A percentile compares a stretch with the other conserved stretches of the same genome.
These are phyloP conservation scores for Pseudochaenichthys georgianus DNA, from an alignment of 2,797 vertebrate genomes.

Conservation along the genomic window DNA sequence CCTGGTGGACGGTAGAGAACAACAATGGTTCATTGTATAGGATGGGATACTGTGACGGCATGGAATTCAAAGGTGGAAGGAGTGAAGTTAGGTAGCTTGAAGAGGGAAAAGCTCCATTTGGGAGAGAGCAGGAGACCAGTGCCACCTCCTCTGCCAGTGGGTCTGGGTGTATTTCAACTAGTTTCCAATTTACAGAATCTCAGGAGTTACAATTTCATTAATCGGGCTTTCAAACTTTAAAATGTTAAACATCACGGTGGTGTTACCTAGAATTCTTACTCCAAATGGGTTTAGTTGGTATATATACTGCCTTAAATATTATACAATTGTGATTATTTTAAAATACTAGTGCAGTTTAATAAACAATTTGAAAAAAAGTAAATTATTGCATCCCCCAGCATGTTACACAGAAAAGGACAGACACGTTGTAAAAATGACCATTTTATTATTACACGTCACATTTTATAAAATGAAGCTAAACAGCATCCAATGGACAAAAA, in stretches of 20 bases:
- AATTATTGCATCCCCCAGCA: neutral
- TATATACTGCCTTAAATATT: too few species aligned
- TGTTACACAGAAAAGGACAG: slow-evolving; percentile 1
- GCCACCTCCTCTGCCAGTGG: too few species aligned
- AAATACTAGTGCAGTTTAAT: neutral
- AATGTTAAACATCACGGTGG: neutral
- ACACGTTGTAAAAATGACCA: slow-evolving; percentile 24
- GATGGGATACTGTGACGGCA: too few species aligned
- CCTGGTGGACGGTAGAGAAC: too few species aligned
- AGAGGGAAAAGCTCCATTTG: too few species aligned
- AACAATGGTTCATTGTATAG: too few species aligned
- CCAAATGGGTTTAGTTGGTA: neutral
- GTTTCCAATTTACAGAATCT: neutral
- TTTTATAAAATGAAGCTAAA: slow-evolving; percentile 64
- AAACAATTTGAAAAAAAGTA: neutral
- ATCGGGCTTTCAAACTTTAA: neutral
- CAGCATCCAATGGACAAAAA: slow-evolving; percentile 31
- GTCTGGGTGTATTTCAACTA: neutral
- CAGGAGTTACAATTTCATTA: neutral
- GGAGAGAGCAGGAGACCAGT: too few species aligned
- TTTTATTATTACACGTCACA: slow-evolving; percentile 73
- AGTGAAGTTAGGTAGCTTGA: too few species aligned
- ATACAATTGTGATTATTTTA: neutral
- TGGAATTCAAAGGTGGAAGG: too few species aligned
- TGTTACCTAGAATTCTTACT: neutral